A percentile compares a stretch with the other conserved stretches of the same genome.
Evolutionary conservation across 2,888 invertebrate species (phyloP).

Genomic region (Athalia circularis): DNA sequence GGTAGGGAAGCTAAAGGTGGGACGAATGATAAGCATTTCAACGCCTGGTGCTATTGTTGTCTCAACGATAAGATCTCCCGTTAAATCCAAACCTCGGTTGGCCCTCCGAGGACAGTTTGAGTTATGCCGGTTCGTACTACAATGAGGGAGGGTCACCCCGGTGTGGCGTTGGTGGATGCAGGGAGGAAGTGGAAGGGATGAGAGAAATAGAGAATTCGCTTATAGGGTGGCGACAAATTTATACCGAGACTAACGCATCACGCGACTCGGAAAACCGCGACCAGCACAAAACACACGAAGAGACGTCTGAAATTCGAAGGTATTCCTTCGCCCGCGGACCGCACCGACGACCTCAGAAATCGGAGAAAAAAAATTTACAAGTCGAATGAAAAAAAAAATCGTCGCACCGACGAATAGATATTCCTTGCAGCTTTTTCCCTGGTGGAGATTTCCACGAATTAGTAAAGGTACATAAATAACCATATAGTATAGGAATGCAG

Average conservation of each 20-base stretch:
- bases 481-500: too few relatives aligned
- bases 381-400: too few relatives aligned
- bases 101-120: conserved; percentile 65
- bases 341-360: too few relatives aligned
- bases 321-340: background rate
- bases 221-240: conserved; percentile 56
- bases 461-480: too few relatives aligned
- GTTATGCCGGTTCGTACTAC: conserved; percentile 63
- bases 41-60: conserved; percentile 65
- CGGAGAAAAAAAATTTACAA: too few relatives aligned
- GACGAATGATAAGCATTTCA: conserved; percentile 64
- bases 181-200: conserved; percentile 18
- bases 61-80: conserved; percentile 65
- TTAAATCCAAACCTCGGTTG: conserved; percentile 63
- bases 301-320: conserved; percentile 10
- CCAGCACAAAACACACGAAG: conserved; percentile 19
- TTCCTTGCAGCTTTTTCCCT: too few relatives aligned
- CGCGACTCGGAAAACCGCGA: conserved; percentile 59
- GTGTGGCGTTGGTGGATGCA: conserved; percentile 44
- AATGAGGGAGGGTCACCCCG: conserved; percentile 50
- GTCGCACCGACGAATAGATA: too few relatives aligned
- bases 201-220: conserved; percentile 24
- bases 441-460: too few relatives aligned
- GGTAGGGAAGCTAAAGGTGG: conserved; percentile 44
- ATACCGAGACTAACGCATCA: conserved; percentile 61